Evolutionary conservation across 2,888 invertebrate species (phyloP).

Genomic region (Apamea monoglypha): DNA sequence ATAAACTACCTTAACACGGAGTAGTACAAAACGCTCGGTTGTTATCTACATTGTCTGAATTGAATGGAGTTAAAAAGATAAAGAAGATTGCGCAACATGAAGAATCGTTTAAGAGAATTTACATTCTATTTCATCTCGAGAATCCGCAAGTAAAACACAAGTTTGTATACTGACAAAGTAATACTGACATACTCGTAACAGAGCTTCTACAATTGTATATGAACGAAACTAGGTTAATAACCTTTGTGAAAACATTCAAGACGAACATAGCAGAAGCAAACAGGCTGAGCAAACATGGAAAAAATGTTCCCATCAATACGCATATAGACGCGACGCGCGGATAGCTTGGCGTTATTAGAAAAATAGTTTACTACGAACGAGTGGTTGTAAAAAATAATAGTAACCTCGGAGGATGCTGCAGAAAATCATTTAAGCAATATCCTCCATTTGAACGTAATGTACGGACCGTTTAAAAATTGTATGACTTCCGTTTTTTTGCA

Average conservation of each 20-base stretch:
- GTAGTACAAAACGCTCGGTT: constrained; percentile 64
- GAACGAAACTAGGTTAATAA: constrained; percentile 84
- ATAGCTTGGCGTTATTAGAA: constrained; percentile 50
- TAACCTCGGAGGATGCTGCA: constrained; percentile 29
- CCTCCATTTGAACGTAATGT: constrained; percentile 29
- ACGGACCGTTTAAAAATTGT: constrained; percentile 10
- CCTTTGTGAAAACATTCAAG: constrained; percentile 79
- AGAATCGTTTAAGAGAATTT: constrained; percentile 43
- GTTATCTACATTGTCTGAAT: constrained; percentile 72
- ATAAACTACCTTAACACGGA: constrained; percentile 72
- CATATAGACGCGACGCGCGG: constrained; percentile 46
- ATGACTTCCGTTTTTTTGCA: constrained; percentile 42
- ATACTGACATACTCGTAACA: constrained; percentile 51
- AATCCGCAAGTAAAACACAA: constrained; percentile 25
- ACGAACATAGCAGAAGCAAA: constrained; percentile 76
- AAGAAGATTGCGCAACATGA: constrained; percentile 45
- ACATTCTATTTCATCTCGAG: constrained; percentile 43
- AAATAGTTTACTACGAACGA: constrained; percentile 53
- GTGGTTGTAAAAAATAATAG: constrained; percentile 42
- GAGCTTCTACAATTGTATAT: constrained; percentile 67
- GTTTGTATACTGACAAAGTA: constrained; percentile 35
- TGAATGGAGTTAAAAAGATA: constrained; percentile 69
- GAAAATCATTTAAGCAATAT: constrained; percentile 51
- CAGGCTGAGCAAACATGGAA: constrained; percentile 77
- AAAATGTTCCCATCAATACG: constrained; percentile 69